Conservation (phyloP, 2,888 invertebrate species). For the Axea sp. region DNA sequence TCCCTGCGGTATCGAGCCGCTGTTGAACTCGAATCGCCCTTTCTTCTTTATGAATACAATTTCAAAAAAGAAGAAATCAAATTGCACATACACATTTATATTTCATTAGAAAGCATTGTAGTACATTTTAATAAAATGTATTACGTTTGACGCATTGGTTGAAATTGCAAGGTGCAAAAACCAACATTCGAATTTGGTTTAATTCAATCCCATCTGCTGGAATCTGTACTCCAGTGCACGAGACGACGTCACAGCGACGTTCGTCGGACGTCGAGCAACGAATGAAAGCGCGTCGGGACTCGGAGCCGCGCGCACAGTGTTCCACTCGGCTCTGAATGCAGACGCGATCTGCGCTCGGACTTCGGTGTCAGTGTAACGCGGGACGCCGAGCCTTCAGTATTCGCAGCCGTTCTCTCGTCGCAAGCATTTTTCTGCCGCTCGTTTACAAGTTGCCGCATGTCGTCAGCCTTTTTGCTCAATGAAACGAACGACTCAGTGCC, state of each 20-base stretch:
- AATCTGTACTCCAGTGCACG: too few species aligned
- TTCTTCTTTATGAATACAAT: too few species aligned
- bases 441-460: constrained; percentile 15
- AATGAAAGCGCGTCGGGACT: constrained; percentile 24
- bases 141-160: too few species aligned
- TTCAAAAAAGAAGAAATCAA: too few species aligned
- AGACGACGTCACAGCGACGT: constrained; percentile 12
- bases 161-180: too few species aligned
- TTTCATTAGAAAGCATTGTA: too few species aligned
- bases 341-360: background rate
- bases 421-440: constrained; percentile 16
- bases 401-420: constrained; percentile 27
- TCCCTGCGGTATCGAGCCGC: too few species aligned
- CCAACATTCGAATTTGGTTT: too few species aligned
- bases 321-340: constrained; percentile 8
- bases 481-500: constrained; percentile 38
- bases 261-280: constrained; percentile 16
- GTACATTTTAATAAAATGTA: too few species aligned
- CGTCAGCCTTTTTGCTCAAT: constrained; percentile 44
- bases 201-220: too few species aligned
- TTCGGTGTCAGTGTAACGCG: constrained; percentile 65
- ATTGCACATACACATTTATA: too few species aligned
- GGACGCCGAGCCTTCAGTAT: constrained; percentile 49
- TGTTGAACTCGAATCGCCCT: too few species aligned
- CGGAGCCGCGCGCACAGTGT: constrained; percentile 23